Conservation (phyloP, 2,797 vertebrate species). For the Acanthurus tractus region DNA sequence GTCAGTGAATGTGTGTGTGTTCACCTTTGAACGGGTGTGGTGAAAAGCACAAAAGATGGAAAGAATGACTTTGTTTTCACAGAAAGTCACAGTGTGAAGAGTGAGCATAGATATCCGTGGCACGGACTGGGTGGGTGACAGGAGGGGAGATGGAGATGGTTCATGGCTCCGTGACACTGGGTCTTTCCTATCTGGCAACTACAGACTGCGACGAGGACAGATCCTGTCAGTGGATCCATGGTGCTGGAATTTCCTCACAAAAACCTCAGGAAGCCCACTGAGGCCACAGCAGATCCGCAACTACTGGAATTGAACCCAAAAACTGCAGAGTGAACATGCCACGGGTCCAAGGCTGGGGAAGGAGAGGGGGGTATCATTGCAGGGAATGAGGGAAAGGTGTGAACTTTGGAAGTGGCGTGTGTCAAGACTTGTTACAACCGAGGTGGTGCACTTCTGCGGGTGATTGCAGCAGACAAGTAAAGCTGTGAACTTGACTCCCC, state of each 20-base stretch:
- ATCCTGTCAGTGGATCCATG: slow-evolving; percentile 78
- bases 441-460: slow-evolving; percentile 56
- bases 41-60: slow-evolving; percentile 52
- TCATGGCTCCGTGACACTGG: slow-evolving; percentile 67
- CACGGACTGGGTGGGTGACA: slow-evolving; percentile 44
- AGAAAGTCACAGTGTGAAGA: slow-evolving; percentile 34
- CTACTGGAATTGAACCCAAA: slow-evolving; percentile 76
- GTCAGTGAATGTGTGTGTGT: background rate
- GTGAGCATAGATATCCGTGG: slow-evolving; percentile 49
- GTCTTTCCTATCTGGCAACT: slow-evolving; percentile 70
- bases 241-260: slow-evolving; percentile 75
- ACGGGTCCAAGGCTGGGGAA: slow-evolving; percentile 37
- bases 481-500: slow-evolving; percentile 72
- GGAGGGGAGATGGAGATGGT: slow-evolving; percentile 56
- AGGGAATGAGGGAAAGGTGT: slow-evolving; percentile 71
- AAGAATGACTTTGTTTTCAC: slow-evolving; percentile 56
- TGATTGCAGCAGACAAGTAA: slow-evolving; percentile 74
- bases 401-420: slow-evolving; percentile 73
- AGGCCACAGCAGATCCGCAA: slow-evolving; percentile 69
- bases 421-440: slow-evolving; percentile 69
- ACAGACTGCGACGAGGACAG: slow-evolving; percentile 78
- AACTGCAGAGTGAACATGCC: slow-evolving; percentile 50
- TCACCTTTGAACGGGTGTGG: slow-evolving; percentile 36
- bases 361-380: slow-evolving; percentile 43
- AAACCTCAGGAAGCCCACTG: slow-evolving; percentile 80